phyloP scores from a whole-genome alignment of 1,140 invertebrate species.

The Brachystomella parvula region DNA sequence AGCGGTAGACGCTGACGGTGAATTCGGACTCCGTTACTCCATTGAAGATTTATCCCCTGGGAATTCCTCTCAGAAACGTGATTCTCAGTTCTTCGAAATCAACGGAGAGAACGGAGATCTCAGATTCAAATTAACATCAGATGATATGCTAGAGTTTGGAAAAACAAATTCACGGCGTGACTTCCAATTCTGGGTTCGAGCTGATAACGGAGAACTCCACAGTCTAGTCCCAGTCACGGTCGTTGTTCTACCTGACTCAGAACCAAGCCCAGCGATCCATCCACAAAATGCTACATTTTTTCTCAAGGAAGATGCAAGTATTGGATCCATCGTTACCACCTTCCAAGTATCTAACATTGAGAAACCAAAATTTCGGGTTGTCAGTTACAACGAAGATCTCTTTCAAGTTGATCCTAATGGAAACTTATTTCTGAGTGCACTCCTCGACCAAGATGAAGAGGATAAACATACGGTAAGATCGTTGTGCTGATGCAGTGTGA shows the following conservation, averaged over 20 bases:
- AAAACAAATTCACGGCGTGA: constrained; percentile 22
- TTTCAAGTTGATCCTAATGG: constrained; percentile 36
- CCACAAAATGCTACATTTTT: constrained; percentile 39
- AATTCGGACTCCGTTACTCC: constrained; percentile 37
- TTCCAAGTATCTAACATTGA: constrained; percentile 36
- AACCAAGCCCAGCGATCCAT: constrained; percentile 34
- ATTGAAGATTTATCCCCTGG: constrained; percentile 28
- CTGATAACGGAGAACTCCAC: constrained; percentile 36
- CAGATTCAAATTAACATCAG: constrained; percentile 25
- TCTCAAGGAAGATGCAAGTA: constrained; percentile 33
- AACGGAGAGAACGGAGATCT: constrained; percentile 36
- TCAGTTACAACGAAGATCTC: constrained; percentile 36
- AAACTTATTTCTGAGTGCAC: constrained; percentile 31
- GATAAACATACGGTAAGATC: constrained; percentile 35
- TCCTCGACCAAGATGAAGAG: constrained; percentile 36
- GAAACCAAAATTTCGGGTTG: constrained; percentile 31
- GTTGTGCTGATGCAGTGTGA: not conserved
- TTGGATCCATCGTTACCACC: constrained; percentile 37
- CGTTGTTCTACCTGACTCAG: constrained; percentile 29
- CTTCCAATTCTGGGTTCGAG: constrained; percentile 36
- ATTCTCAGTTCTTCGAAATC: constrained; percentile 36
- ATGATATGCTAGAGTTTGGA: constrained; percentile 26
- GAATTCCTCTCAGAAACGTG: constrained; percentile 27
- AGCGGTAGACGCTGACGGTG: constrained; percentile 34
- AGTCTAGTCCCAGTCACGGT: constrained; percentile 36